phyloP scores from a whole-genome alignment of 2,888 invertebrate genomes.

The Dendrolimus pini region DNA sequence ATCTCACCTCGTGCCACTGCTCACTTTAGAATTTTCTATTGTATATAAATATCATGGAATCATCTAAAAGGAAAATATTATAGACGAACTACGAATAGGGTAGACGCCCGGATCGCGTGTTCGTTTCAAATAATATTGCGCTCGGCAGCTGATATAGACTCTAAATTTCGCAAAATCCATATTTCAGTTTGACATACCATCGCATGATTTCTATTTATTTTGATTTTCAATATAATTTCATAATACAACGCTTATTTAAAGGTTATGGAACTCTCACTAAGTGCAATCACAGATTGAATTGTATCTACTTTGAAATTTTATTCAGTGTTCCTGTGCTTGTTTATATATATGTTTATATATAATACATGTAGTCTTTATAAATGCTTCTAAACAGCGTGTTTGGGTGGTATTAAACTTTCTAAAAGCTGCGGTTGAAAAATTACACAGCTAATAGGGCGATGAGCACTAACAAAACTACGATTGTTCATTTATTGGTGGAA shows the following conservation, averaged over 20 bases:
- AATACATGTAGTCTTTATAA: no score
- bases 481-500: conserved; percentile 27
- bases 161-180: conserved; percentile 29
- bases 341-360: not conserved
- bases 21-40: no score
- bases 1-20: no score
- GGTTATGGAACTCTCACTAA: not conserved
- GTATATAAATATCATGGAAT: not conserved
- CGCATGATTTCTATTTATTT: conserved; percentile 19
- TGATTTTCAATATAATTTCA: not conserved
- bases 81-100: conserved; percentile 9
- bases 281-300: no score
- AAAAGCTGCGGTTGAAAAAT: conserved; percentile 10
- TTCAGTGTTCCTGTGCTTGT: not conserved
- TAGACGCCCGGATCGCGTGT: conserved; percentile 40
- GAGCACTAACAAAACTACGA: conserved; percentile 15
- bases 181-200: conserved; percentile 28
- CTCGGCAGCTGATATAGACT: conserved; percentile 26
- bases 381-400: not conserved
- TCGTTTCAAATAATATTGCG: conserved; percentile 18
- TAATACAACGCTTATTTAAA: not conserved
- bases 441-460: not conserved
- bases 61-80: not conserved
- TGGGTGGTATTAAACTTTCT: conserved; percentile 11
- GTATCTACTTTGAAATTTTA: not conserved